Conservation (phyloP, 2,888 invertebrate species). For the Dasysyrphus albostriatus region DNA sequence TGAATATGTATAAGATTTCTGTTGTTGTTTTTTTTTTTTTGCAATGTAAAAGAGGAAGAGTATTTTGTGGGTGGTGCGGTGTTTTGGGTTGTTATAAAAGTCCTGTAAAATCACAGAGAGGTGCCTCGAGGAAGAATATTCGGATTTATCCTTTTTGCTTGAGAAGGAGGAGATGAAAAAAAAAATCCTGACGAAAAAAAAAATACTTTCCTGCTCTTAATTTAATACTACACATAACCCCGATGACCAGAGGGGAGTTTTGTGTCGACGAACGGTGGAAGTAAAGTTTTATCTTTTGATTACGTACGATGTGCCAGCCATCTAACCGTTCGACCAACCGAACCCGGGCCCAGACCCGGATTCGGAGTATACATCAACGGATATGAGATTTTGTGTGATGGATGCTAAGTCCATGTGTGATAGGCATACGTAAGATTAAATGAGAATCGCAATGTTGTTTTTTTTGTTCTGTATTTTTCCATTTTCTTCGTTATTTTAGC, state of each 20-base stretch:
- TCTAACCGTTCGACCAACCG: slow-evolving; percentile 2
- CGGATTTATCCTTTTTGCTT: slow-evolving; percentile 74
- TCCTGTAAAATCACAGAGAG: slow-evolving; percentile 75
- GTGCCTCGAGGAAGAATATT: slow-evolving; percentile 67
- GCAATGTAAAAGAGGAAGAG: slow-evolving; percentile 43
- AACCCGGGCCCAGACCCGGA: slow-evolving; percentile 1
- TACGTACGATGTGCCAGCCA: slow-evolving; percentile 60
- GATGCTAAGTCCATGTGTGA: slow-evolving; percentile 76
- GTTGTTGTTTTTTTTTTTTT: not conserved
- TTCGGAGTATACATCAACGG: slow-evolving; percentile 71
- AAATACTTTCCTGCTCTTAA: slow-evolving; percentile 74
- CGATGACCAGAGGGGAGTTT: slow-evolving; percentile 42
- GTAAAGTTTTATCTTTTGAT: slow-evolving; percentile 76
- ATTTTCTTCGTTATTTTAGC: slow-evolving; percentile 35
- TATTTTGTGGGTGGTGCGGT: slow-evolving; percentile 62
- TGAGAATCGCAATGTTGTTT: slow-evolving; percentile 59
- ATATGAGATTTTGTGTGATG: slow-evolving; percentile 76
- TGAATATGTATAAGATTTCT: slow-evolving; percentile 34
- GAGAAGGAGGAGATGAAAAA: slow-evolving; percentile 44
- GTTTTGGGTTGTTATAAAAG: slow-evolving; percentile 56
- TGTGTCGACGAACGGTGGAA: slow-evolving; percentile 37
- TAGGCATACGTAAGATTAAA: slow-evolving; percentile 76
- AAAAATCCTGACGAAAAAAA: slow-evolving; percentile 53
- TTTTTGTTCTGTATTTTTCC: slow-evolving; percentile 19
- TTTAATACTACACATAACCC: slow-evolving; percentile 57